Percentiles rank a stretch among this genome's conserved stretches.
These are phyloP conservation scores for Tenebrosternarchus preto DNA, from an alignment of 2,113 vertebrate species.

Conservation along the genomic window DNA sequence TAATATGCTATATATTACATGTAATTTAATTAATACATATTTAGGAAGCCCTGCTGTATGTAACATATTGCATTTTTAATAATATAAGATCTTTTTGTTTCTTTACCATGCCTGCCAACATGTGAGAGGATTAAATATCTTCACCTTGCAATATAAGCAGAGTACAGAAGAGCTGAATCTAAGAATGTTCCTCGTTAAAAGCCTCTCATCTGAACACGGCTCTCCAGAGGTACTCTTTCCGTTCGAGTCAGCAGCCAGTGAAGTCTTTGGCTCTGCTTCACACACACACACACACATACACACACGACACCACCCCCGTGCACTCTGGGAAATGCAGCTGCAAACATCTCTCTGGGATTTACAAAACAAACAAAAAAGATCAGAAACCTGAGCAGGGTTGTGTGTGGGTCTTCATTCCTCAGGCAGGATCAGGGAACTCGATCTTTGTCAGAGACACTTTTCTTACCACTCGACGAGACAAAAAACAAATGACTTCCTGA, in stretches of 20 bases:
- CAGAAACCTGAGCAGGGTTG: conserved; percentile 69
- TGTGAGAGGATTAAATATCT: not conserved
- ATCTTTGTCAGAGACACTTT: conserved; percentile 49
- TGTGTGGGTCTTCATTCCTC: conserved; percentile 63
- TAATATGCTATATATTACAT: conserved; percentile 51
- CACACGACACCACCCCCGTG: conserved; percentile 68
- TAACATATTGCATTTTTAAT: conserved; percentile 68
- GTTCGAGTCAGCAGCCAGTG: conserved; percentile 27
- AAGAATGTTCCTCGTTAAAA: conserved; percentile 39
- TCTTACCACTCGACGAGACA: conserved; percentile 32
- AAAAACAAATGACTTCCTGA: conserved; percentile 36
- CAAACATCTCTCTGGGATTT: conserved; percentile 70
- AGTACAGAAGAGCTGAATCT: conserved; percentile 28
- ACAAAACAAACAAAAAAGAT: conserved; percentile 61
- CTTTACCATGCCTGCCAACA: not conserved
- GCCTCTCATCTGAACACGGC: conserved; percentile 40
- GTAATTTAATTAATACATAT: conserved; percentile 55
- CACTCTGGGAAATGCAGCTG: conserved; percentile 51
- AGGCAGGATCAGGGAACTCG: conserved; percentile 69
- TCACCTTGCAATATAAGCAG: not conserved
- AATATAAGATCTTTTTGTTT: conserved; percentile 28
- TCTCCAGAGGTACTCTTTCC: conserved; percentile 4
- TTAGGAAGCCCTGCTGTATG: conserved; percentile 55
- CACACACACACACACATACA: conserved; percentile 57
- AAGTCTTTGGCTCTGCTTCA: conserved; percentile 21